Evolutionary conservation across 2,888 invertebrate genomes (phyloP).

Genomic region (Heliconius charithonia): DNA sequence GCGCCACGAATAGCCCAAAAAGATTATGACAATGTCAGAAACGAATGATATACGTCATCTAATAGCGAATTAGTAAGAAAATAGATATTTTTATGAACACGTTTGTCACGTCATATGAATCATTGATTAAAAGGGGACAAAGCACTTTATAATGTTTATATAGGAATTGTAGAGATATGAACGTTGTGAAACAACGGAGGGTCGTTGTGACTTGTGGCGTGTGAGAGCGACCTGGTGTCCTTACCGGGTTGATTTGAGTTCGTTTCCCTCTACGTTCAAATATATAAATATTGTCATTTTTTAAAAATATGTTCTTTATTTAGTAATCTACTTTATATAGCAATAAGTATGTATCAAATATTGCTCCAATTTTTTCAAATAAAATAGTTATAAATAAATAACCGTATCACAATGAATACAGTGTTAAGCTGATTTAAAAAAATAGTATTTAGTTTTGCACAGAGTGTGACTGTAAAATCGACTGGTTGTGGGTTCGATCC

Average conservation of each 20-base stretch:
- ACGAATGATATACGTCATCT: neutral
- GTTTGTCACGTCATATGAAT: neutral
- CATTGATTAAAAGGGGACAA: slow-evolving; percentile 24
- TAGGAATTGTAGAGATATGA: slow-evolving; percentile 16
- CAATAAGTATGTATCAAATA: too few species aligned
- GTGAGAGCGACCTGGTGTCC: neutral
- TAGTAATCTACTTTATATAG: too few species aligned
- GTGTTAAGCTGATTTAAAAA: too few species aligned
- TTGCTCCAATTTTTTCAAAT: too few species aligned
- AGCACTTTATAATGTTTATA: slow-evolving; percentile 25
- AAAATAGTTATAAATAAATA: too few species aligned
- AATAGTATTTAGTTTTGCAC: too few species aligned
- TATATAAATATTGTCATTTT: neutral
- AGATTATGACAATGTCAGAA: too few species aligned
- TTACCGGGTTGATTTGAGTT: neutral
- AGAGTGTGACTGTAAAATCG: too few species aligned
- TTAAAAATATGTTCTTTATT: too few species aligned
- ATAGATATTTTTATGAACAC: neutral
- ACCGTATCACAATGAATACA: too few species aligned
- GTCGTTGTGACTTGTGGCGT: neutral
- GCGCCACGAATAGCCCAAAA: neutral
- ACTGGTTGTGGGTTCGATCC: too few species aligned
- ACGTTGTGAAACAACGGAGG: slow-evolving; percentile 20
- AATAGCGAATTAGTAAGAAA: neutral
- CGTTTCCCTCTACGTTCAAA: neutral